phyloP scores from a whole-genome alignment of 2,113 vertebrate species.

The Hylia prasina region DNA sequence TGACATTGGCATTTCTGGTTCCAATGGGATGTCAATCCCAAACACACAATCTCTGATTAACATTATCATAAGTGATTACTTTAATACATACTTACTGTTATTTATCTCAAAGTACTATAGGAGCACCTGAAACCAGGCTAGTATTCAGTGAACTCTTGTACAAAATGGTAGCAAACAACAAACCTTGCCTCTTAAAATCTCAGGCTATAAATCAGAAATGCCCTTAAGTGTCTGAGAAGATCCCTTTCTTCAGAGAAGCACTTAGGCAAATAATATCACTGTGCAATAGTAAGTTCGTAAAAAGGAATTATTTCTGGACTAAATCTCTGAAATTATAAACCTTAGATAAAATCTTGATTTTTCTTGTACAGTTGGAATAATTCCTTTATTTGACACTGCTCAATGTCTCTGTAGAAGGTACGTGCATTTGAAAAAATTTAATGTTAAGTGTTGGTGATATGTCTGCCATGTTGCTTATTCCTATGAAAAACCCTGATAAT shows the following conservation, averaged over 20 bases:
- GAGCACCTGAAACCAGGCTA: background rate
- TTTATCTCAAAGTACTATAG: background rate
- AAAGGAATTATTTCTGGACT: background rate
- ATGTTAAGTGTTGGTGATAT: background rate
- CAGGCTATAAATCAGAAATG: background rate
- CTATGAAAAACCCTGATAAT: background rate
- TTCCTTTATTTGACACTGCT: background rate
- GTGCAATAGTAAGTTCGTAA: background rate
- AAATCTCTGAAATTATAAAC: background rate
- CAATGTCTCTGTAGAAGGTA: background rate
- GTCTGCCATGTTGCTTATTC: background rate
- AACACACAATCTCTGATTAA: background rate
- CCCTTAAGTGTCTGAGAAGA: background rate
- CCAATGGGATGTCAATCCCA: background rate
- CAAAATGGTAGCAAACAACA: background rate
- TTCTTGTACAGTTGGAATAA: background rate
- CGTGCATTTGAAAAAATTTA: background rate
- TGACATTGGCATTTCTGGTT: background rate
- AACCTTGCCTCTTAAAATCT: background rate
- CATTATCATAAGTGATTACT: background rate
- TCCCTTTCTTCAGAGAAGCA: background rate
- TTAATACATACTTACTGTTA: background rate
- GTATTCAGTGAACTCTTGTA: background rate
- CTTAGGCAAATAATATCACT: background rate
- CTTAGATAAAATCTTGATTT: background rate